Base-by-base conservation (phyloP, 2,797 vertebrate genomes). In the Oreortyx pictus region DNA sequence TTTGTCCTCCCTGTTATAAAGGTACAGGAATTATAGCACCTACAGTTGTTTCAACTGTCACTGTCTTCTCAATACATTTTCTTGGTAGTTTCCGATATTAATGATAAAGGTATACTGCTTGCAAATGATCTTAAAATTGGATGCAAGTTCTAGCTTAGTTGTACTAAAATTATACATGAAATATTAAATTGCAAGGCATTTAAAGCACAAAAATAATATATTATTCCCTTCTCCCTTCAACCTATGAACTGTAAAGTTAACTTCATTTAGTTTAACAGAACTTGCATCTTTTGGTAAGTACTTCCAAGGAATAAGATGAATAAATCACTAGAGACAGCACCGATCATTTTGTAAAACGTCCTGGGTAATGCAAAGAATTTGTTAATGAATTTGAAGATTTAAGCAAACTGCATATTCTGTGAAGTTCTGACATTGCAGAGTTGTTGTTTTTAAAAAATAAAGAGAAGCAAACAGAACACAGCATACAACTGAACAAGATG, bases 401-500 rank as follows among this genome's bases (percentile, higher is more conserved):
- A 91, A 52, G 14, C 60, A 8, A 79, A 49, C 29, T 78, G 75
- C 27, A 61, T 3, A 2, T 7, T 22, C 17, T n/a, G 54, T 56
- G 31, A n/a, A 56, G 31, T 56, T 52, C 24, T 65, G 15, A 62
- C 11, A 8, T 11, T 11, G 14, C 18, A 25, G 17, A 17, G 29
- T 9, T 27, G 49, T 27, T 50, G 49, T 50, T 39, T 17, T 65
- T n/a, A 16, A 37, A 41, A 9, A 73, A 8, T 9, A 39, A 25
- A 3, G 8, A 43, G 39, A 20, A 24, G 7, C 14, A 3, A 31
- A 13, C 0, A 27, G 25, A 33, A 39, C 5, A 4, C 9, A 29
- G 57, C 41, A 47, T 6, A 19, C 11, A 19, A 16, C 15, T 27
- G 49, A 14, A 64, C 37, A 35, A 10, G 1, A 33, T 23, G 50